A percentile compares a stretch with the other conserved stretches of the same genome.
Conservation (phyloP, 2,888 invertebrate species). For the Stomorhina lunata region DNA sequence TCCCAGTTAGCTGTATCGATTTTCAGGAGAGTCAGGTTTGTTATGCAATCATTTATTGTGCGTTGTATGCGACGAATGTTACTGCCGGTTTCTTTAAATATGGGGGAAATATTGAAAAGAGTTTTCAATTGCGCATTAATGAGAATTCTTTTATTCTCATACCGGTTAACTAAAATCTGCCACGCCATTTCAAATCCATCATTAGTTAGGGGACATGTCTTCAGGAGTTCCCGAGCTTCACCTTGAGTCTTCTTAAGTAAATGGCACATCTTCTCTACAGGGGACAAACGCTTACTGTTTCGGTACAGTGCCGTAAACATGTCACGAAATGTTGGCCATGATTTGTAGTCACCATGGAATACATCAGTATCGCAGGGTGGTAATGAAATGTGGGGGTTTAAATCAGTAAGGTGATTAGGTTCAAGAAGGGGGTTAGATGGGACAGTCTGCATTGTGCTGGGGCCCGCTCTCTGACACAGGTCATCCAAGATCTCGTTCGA, state of each 20-base stretch:
- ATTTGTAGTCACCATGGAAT: not conserved
- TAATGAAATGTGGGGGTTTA: not conserved
- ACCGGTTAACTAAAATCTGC: too few species aligned
- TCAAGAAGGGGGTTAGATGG: not conserved
- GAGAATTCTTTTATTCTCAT: too few species aligned
- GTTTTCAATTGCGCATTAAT: not conserved
- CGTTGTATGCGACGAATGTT: not conserved
- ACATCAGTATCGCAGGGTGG: slow-evolving; percentile 2
- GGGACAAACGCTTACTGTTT: not conserved
- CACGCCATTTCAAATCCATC: too few species aligned
- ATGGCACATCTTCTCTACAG: slow-evolving; percentile 3
- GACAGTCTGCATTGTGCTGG: too few species aligned
- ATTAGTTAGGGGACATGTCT: too few species aligned
- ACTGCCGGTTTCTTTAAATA: not conserved
- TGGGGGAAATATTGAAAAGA: not conserved
- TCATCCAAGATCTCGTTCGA: not conserved
- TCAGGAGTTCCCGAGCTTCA: too few species aligned
- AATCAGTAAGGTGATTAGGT: not conserved
- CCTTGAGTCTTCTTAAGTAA: not conserved
- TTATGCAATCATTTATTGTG: not conserved
- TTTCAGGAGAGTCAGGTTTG: too few species aligned
- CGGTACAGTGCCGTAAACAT: not conserved
- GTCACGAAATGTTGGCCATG: too few species aligned
- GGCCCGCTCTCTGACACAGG: not conserved
- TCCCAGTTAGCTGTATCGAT: too few species aligned